Conservation (phyloP, 2,113 vertebrate genomes). For the Himantopus leucocephalus region DNA sequence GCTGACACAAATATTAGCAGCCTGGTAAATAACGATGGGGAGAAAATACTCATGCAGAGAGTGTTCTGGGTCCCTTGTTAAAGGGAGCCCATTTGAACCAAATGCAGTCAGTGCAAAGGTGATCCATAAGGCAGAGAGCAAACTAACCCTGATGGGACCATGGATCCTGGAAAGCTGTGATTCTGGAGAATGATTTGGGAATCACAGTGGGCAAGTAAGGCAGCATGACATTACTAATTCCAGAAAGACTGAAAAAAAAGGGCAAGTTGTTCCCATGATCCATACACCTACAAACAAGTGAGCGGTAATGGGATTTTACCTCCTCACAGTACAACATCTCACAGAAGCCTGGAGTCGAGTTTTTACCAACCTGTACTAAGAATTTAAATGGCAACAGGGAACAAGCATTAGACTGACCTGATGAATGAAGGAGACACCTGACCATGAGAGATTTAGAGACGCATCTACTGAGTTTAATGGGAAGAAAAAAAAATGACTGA, state of each 20-base stretch:
- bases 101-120: background rate
- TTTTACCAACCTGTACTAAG: background rate
- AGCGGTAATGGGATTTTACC: background rate
- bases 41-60: constrained; percentile 14
- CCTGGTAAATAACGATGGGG: constrained; percentile 28
- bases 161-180: background rate
- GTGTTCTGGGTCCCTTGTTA: constrained; percentile 15
- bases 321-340: background rate
- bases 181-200: background rate
- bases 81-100: background rate
- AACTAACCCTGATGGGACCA: background rate
- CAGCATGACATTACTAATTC: background rate
- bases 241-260: background rate
- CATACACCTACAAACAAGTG: background rate
- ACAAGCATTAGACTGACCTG: background rate
- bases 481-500: background rate
- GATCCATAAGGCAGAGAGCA: background rate
- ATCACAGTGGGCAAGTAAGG: background rate
- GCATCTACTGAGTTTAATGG: background rate
- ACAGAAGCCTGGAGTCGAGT: background rate
- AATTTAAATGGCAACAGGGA: background rate
- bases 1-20: constrained; percentile 65
- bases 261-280: background rate
- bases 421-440: background rate
- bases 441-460: background rate